Base-by-base conservation (phyloP, 1,140 invertebrate genomes). In the Aphaenogaster rudis region DNA sequence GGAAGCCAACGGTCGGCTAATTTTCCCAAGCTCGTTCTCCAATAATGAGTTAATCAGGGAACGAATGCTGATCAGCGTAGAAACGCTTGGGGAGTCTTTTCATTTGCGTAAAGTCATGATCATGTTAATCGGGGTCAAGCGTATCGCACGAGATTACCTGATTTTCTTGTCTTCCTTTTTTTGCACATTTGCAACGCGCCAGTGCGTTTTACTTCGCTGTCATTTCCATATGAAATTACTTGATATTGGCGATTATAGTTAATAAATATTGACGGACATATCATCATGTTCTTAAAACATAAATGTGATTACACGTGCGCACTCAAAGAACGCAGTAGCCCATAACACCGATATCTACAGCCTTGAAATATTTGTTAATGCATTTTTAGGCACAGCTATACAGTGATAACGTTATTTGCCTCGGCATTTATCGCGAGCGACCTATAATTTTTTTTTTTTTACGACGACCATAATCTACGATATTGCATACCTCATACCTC, bases 1-100 rank as follows among this genome's bases (percentile, higher is more conserved):
- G 13, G 33, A 61, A 28, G 5, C 15, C 13, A 69, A 13, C 52
- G 6, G 11, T 6, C 78, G 21, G 15, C 13, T 57, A 57, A 45
- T 57, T 81, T 50, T 28, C 9, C 0, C n/a, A 8, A 57, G 2
- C 21, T 81, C 66, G 9, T 57, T 71, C 39, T 39, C 39, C 67
- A 13, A n/a, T 74, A 82, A 59, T 72, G 79, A 84, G 28, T 63
- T 76, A 76, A 74, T 76, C 69, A 33, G 13, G 3, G 13, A 36
- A 67, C 63, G 63, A 36, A 74, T 48, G 17, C 3, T 72, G 17
- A 82, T 82, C 52, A 61, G 67, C 52, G 15, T 59, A 57, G 39
- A 57, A 71, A 72, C 66, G 39, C 42, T 71, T 17, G n/a, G 50
- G 9, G 7, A 36, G 11, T 42, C 48, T 15, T 50, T 71, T 71